A percentile compares a stretch with the other conserved stretches of the same genome.
Evolutionary conservation across 2,797 vertebrate species (phyloP).

Genomic region (Brachyrhaphis roseni): DNA sequence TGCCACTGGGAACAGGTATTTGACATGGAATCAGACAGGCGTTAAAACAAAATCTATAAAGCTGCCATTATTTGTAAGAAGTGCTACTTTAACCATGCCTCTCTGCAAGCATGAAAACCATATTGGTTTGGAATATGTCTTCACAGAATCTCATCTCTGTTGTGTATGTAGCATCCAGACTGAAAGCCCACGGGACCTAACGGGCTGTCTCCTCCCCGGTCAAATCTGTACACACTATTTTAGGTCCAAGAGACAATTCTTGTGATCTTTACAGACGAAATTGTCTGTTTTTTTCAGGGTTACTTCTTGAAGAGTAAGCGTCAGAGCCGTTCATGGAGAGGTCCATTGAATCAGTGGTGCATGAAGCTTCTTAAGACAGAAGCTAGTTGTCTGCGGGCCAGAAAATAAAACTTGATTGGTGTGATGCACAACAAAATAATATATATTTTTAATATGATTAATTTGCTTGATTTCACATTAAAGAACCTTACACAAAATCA

Average conservation of each 20-base stretch:
- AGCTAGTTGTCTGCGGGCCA: slow-evolving; percentile 62
- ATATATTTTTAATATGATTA: not conserved
- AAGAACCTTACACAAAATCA: too few species aligned
- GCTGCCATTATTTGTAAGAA: slow-evolving; percentile 53
- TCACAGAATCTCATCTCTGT: slow-evolving; percentile 37
- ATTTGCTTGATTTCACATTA: not conserved
- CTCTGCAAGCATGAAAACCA: slow-evolving; percentile 25
- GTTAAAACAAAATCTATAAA: slow-evolving; percentile 56
- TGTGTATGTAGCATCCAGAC: slow-evolving; percentile 32
- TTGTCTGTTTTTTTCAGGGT: slow-evolving; percentile 31
- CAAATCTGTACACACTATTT: slow-evolving; percentile 48
- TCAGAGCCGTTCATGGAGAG: slow-evolving; percentile 68
- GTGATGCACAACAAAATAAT: slow-evolving; percentile 23
- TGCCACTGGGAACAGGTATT: slow-evolving; percentile 56
- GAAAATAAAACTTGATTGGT: slow-evolving; percentile 43
- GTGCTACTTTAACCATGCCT: slow-evolving; percentile 32
- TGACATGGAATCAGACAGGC: slow-evolving; percentile 61
- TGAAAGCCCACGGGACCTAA: slow-evolving; percentile 41
- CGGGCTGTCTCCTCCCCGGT: slow-evolving; percentile 38
- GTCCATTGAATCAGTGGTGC: slow-evolving; percentile 63
- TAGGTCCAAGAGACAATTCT: slow-evolving; percentile 56
- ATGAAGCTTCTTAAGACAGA: slow-evolving; percentile 72
- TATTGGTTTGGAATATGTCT: slow-evolving; percentile 21
- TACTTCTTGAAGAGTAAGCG: slow-evolving; percentile 60
- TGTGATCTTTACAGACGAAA: slow-evolving; percentile 50